Conservation (phyloP, 64 coral and sea anemone genomes). For the Dendronephthya gigantea region DNA sequence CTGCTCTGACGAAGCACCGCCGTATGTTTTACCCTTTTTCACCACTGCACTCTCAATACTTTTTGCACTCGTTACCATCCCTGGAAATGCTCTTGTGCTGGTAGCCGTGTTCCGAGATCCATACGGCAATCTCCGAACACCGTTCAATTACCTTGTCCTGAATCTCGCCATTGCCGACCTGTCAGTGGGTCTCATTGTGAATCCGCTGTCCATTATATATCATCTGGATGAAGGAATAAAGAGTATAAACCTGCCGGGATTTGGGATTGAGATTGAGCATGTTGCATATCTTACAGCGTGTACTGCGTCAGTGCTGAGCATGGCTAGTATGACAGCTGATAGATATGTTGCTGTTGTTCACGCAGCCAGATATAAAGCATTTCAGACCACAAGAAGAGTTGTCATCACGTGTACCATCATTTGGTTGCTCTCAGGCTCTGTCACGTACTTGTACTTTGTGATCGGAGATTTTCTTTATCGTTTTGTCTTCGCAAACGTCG, state of each 20-base stretch:
- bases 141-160: background rate
- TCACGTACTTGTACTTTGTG: background rate
- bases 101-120: background rate
- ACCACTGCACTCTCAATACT: background rate
- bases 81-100: conserved; percentile 1
- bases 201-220: background rate
- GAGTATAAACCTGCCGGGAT: background rate
- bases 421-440: background rate
- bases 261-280: conserved; percentile 5
- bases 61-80: conserved; percentile 2
- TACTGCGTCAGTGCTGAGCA: conserved; percentile 9
- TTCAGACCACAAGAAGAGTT: background rate
- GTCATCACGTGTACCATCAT: background rate
- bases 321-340: conserved; percentile 1
- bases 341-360: conserved; percentile 8
- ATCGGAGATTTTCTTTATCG: background rate
- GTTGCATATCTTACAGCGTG: background rate
- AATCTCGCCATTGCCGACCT: background rate
- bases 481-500: background rate
- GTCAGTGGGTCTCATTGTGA: background rate
- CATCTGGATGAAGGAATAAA: background rate
- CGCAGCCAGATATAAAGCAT: background rate
- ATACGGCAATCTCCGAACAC: background rate
- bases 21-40: background rate
- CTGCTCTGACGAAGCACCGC: background rate